Percentiles rank a stretch among this genome's conserved stretches.
phyloP scores from a whole-genome alignment of 2,797 vertebrate species.

The Chaunax sp. region DNA sequence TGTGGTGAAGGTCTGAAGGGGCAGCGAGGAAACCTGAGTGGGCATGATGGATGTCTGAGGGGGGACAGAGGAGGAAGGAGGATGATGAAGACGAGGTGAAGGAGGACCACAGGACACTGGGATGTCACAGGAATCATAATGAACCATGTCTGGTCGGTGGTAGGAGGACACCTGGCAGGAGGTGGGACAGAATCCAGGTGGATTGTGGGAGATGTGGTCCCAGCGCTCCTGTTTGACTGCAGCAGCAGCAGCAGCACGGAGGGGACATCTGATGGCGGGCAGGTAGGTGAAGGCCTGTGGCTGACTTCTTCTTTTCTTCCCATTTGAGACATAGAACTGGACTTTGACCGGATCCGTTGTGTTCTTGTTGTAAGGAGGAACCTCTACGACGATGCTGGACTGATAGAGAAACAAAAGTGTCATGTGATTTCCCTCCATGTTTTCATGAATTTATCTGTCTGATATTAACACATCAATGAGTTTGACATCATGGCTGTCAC shows the following conservation, averaged over 20 bases:
- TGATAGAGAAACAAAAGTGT: slow-evolving; percentile 60
- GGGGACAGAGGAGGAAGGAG: slow-evolving; percentile 12
- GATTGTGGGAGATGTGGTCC: slow-evolving; percentile 80
- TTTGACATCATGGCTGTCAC: too few species aligned
- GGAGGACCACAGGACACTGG: slow-evolving; percentile 82
- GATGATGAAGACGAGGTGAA: slow-evolving; percentile 41
- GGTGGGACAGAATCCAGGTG: slow-evolving; percentile 67
- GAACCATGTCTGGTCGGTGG: slow-evolving; percentile 77
- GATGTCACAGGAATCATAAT: slow-evolving; percentile 80
- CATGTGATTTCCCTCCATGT: not conserved
- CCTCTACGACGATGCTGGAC: slow-evolving; percentile 90
- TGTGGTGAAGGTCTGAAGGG: slow-evolving; percentile 9
- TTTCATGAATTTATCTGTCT: too few species aligned
- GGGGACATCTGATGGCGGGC: slow-evolving; percentile 18
- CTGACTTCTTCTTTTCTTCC: slow-evolving; percentile 93
- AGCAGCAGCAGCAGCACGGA: not conserved
- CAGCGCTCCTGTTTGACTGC: slow-evolving; percentile 88
- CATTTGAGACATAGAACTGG: slow-evolving; percentile 95
- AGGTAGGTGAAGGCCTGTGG: slow-evolving; percentile 91
- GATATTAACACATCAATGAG: too few species aligned
- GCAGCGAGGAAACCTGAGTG: slow-evolving; percentile 31
- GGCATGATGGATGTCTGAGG: slow-evolving; percentile 42
- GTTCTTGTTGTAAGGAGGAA: slow-evolving; percentile 90
- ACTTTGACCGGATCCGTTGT: slow-evolving; percentile 86
- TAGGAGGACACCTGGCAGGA: slow-evolving; percentile 66